Percentiles rank a stretch among this genome's conserved stretches.
These are phyloP conservation scores for Galerucella calmariensis DNA, from an alignment of 2,888 invertebrate genomes.

Conservation along the genomic window DNA sequence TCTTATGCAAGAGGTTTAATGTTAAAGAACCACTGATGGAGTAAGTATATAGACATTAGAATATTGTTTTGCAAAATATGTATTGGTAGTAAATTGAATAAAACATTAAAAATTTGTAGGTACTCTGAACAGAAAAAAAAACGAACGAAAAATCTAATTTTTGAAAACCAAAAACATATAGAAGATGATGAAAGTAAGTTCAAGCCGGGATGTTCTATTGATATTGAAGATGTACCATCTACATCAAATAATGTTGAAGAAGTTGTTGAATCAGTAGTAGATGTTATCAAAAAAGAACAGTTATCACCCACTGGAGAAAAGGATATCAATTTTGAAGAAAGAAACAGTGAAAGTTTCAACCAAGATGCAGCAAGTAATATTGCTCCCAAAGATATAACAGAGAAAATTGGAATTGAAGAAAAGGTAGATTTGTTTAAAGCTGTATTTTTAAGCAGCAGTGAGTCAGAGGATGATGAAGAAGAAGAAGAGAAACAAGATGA, in stretches of 20 bases:
- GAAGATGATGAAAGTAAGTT: conserved; percentile 48
- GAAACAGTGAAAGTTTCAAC: background rate
- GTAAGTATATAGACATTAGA: conserved; percentile 58
- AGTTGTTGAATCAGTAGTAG: background rate
- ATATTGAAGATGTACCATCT: conserved; percentile 67
- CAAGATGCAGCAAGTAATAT: conserved; percentile 33
- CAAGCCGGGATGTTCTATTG: conserved; percentile 54
- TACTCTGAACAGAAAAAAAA: conserved; percentile 59
- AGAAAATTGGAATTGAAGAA: conserved; percentile 62
- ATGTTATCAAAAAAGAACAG: conserved; percentile 21
- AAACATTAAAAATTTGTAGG: conserved; percentile 31
- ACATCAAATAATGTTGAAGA: conserved; percentile 8
- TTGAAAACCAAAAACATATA: conserved; percentile 76
- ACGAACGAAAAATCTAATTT: conserved; percentile 78
- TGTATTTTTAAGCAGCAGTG: conserved; percentile 85
- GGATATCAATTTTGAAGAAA: conserved; percentile 2
- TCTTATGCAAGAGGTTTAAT: conserved; percentile 93
- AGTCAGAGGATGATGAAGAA: conserved; percentile 61
- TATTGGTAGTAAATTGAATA: too few species aligned
- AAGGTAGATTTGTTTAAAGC: conserved; percentile 87
- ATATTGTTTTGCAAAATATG: too few species aligned
- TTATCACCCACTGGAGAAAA: conserved; percentile 24
- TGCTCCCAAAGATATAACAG: conserved; percentile 55
- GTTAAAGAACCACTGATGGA: conserved; percentile 86
- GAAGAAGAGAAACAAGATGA: conserved; percentile 52